These are phyloP conservation scores for Cristatella mucedo DNA, from an alignment of 2,888 invertebrate species.

Conservation along the genomic window DNA sequence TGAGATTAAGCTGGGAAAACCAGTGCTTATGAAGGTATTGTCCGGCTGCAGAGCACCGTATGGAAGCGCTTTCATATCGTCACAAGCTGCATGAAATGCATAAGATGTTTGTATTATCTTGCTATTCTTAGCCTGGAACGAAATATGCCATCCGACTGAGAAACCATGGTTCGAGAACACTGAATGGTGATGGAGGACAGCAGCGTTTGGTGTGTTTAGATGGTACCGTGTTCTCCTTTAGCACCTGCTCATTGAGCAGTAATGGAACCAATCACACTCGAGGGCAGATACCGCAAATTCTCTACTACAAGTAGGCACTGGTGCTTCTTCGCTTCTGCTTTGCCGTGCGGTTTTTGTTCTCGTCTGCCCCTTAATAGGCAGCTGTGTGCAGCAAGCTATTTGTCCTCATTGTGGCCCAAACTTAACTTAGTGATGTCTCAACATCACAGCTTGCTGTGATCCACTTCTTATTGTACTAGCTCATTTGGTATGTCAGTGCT, in stretches of 20 bases:
- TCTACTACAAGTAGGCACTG: conserved; percentile 59
- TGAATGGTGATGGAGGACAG: conserved; percentile 82
- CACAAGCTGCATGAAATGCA: not conserved
- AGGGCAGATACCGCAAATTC: conserved; percentile 80
- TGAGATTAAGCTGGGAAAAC: conserved; percentile 74
- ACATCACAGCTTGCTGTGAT: too few species aligned
- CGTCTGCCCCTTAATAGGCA: too few species aligned
- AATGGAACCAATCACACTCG: conserved; percentile 88
- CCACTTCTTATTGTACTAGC: too few species aligned
- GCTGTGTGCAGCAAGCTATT: too few species aligned
- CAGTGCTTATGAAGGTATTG: conserved; percentile 62
- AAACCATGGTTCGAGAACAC: conserved; percentile 77
- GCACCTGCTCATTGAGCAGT: conserved; percentile 76
- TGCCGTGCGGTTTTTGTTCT: too few species aligned
- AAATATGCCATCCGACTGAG: conserved; percentile 74
- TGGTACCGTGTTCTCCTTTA: conserved; percentile 74
- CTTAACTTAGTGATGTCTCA: too few species aligned
- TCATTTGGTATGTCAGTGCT: too few species aligned
- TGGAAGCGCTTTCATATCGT: not conserved
- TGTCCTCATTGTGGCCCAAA: too few species aligned
- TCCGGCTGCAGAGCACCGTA: too few species aligned
- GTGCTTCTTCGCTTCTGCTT: too few species aligned
- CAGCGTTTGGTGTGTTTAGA: conserved; percentile 76
- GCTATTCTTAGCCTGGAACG: conserved; percentile 52
- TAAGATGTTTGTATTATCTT: not conserved